Evolutionary conservation across 2,888 invertebrate genomes (phyloP).

Genomic region (Aspidiotus destructor): DNA sequence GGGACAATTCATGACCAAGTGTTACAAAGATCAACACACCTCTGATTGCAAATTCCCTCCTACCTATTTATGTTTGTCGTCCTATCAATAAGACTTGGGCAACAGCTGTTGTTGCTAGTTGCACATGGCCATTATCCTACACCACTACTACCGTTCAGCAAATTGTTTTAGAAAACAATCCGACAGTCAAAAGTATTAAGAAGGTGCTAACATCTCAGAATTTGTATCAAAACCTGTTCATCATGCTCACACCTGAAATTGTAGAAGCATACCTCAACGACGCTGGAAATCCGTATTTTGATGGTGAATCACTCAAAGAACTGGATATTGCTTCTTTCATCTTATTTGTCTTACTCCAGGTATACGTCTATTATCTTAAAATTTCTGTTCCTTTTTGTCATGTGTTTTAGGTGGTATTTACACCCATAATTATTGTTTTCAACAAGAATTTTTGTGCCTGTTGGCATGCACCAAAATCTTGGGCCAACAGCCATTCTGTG

Average conservation of each 20-base stretch:
- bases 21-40: neutral
- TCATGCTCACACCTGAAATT: too few species aligned
- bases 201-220: too few species aligned
- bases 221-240: too few species aligned
- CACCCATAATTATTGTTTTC: neutral
- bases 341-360: too few species aligned
- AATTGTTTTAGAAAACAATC: too few species aligned
- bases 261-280: too few species aligned
- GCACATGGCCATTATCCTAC: conserved; percentile 3
- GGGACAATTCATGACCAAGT: conserved; percentile 10
- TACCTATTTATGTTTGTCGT: conserved; percentile 6
- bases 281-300: too few species aligned
- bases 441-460: neutral
- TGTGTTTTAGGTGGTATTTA: conserved; percentile 2
- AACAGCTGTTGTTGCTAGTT: neutral
- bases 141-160: too few species aligned
- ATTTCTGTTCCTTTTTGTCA: conserved; percentile 4
- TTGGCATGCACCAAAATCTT: conserved; percentile 14
- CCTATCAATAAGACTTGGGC: conserved; percentile 1
- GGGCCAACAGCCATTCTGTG: conserved; percentile 32
- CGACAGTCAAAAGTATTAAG: too few species aligned
- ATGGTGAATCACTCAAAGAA: too few species aligned
- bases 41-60: neutral
- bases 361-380: neutral
- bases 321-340: too few species aligned